Evolutionary conservation across 2,888 invertebrate species (phyloP).

Genomic region (Drosophila lacicola): DNA sequence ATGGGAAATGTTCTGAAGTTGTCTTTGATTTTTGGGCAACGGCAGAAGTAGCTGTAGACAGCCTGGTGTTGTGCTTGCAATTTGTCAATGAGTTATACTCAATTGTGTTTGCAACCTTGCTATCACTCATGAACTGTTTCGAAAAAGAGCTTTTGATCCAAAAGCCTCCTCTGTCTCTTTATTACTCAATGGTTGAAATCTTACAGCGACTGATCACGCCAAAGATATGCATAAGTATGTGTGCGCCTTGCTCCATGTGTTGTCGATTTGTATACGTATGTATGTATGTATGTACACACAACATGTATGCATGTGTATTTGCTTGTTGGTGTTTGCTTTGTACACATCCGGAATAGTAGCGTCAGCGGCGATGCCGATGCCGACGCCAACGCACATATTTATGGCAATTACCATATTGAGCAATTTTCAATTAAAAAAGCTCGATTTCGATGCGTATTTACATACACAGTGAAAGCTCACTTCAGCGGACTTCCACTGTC

Average conservation of each 20-base stretch:
- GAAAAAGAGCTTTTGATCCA: too few species aligned
- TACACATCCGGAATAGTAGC: constrained; percentile 80
- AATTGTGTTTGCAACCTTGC: too few species aligned
- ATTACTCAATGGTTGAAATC: too few species aligned
- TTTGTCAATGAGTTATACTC: too few species aligned
- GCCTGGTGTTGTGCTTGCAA: too few species aligned
- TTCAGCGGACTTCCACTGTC: background rate
- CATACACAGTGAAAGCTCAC: constrained; percentile 8
- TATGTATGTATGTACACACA: constrained; percentile 22
- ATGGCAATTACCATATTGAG: constrained; percentile 81
- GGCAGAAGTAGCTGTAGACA: too few species aligned
- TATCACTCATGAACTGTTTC: too few species aligned
- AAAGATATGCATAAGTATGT: constrained; percentile 48
- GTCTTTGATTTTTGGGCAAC: too few species aligned
- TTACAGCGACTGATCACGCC: constrained; percentile 70
- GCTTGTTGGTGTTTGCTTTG: constrained; percentile 64
- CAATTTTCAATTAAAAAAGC: constrained; percentile 75
- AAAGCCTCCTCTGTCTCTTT: too few species aligned
- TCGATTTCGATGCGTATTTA: constrained; percentile 9
- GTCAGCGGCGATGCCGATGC: constrained; percentile 40
- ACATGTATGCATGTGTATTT: constrained; percentile 23
- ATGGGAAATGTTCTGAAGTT: too few species aligned
- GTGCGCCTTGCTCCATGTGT: constrained; percentile 49
- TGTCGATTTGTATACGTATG: constrained; percentile 50
- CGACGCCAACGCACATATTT: constrained; percentile 68